These are phyloP conservation scores for Malthinus seriepunctatus DNA, from an alignment of 2,888 invertebrate genomes.

Conservation along the genomic window DNA sequence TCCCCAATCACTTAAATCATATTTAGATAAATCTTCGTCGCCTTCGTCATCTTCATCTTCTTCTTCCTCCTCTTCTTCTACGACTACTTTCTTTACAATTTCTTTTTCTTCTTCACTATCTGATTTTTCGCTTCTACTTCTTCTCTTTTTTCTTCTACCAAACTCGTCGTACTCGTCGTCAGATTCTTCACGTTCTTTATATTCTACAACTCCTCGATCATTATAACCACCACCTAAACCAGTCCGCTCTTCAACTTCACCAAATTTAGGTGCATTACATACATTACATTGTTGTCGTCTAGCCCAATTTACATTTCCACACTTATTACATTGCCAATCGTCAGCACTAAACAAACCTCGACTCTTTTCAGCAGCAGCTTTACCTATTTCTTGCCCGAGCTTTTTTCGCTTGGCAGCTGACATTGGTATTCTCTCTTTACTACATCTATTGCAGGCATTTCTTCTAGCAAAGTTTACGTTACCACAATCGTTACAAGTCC, in stretches of 20 bases:
- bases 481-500: conserved; percentile 78
- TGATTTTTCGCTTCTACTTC: conserved; percentile 30
- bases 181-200: conserved; percentile 80
- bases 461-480: conserved; percentile 95
- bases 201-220: conserved; percentile 95
- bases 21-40: conserved; percentile 61
- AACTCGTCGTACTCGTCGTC: conserved; percentile 96
- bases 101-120: conserved; percentile 26
- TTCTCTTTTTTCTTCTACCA: conserved; percentile 50
- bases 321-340: conserved; percentile 99
- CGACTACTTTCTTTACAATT: conserved; percentile 16
- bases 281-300: conserved; percentile 95
- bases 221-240: conserved; percentile 91
- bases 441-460: conserved; percentile 89
- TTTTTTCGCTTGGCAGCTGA: conserved; percentile 70
- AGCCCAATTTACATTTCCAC: conserved; percentile 99
- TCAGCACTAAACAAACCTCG: conserved; percentile 95
- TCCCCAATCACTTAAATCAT: conserved; percentile 62
- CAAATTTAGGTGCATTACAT: conserved; percentile 97
- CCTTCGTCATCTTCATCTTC: conserved; percentile 59
- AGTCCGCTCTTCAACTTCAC: conserved; percentile 82
- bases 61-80: conserved; percentile 45
- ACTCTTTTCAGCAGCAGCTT: conserved; percentile 97
- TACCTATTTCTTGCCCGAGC: conserved; percentile 95
- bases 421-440: conserved; percentile 65